Percentiles rank a stretch among this genome's conserved stretches.
Evolutionary conservation across 2,797 vertebrate genomes (phyloP).

Genomic region (Tiaroga cobitis): DNA sequence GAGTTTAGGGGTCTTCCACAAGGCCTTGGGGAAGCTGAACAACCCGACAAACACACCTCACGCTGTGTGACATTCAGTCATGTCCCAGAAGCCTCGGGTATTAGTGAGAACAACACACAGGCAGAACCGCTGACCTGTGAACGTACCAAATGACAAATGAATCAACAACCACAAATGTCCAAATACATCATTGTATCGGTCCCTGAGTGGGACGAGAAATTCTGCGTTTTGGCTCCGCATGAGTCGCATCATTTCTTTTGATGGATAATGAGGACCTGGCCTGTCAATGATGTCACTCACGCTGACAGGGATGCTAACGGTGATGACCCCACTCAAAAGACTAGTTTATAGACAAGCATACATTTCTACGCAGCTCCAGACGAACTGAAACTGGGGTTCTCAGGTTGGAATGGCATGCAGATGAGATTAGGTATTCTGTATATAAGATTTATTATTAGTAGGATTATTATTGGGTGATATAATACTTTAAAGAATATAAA

Average conservation of each 20-base stretch:
- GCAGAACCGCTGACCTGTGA: conserved; percentile 62
- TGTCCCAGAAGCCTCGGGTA: conserved; percentile 61
- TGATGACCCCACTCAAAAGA: neutral
- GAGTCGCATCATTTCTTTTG: conserved; percentile 15
- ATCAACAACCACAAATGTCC: conserved; percentile 67
- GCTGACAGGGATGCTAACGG: neutral
- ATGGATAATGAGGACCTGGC: conserved; percentile 15
- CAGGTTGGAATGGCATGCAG: too few species aligned
- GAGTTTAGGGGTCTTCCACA: conserved; percentile 52
- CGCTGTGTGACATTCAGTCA: conserved; percentile 56
- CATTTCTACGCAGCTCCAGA: neutral
- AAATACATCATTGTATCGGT: conserved; percentile 51
- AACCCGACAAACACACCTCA: conserved; percentile 61
- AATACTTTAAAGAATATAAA: too few species aligned
- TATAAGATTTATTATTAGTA: too few species aligned
- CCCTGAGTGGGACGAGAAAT: conserved; percentile 24
- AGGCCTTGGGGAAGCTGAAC: conserved; percentile 60
- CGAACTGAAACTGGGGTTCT: neutral
- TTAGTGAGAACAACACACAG: conserved; percentile 64
- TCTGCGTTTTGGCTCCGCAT: conserved; percentile 1
- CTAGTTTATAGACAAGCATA: neutral
- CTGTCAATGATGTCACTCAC: conserved; percentile 24
- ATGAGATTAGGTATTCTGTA: too few species aligned
- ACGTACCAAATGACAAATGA: conserved; percentile 63
- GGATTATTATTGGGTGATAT: too few species aligned